Conservation (phyloP, 2,113 vertebrate genomes). For the Phalacrocorax aristotelis region DNA sequence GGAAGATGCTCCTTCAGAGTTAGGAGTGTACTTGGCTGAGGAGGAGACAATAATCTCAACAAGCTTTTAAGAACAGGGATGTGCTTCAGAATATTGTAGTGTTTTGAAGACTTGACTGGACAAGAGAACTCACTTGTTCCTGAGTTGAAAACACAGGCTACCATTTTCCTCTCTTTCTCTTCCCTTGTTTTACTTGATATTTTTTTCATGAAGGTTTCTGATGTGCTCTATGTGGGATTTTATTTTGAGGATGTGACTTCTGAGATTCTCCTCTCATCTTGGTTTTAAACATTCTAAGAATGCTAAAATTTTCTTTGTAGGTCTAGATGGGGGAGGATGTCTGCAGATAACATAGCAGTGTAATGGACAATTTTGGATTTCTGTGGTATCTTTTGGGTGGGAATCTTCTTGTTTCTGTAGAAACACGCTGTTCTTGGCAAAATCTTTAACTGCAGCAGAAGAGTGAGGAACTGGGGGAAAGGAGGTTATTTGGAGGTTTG, state of each 20-base stretch:
- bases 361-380: not conserved
- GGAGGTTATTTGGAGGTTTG: not conserved
- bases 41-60: not conserved
- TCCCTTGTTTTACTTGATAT: not conserved
- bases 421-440: not conserved
- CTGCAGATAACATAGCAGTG: not conserved
- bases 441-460: not conserved
- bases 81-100: not conserved
- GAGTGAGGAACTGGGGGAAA: not conserved
- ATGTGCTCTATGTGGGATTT: not conserved
- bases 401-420: not conserved
- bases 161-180: not conserved
- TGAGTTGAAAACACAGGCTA: not conserved
- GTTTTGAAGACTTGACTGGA: not conserved
- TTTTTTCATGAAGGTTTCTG: not conserved
- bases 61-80: not conserved
- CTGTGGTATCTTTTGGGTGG: not conserved
- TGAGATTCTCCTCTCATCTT: not conserved
- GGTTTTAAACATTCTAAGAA: not conserved
- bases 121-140: not conserved
- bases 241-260: not conserved
- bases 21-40: not conserved
- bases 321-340: not conserved
- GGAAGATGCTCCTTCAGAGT: not conserved
- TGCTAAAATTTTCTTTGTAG: not conserved